Evolutionary conservation across 2,888 invertebrate species (phyloP).

Genomic region (Helicoverpa assulta): DNA sequence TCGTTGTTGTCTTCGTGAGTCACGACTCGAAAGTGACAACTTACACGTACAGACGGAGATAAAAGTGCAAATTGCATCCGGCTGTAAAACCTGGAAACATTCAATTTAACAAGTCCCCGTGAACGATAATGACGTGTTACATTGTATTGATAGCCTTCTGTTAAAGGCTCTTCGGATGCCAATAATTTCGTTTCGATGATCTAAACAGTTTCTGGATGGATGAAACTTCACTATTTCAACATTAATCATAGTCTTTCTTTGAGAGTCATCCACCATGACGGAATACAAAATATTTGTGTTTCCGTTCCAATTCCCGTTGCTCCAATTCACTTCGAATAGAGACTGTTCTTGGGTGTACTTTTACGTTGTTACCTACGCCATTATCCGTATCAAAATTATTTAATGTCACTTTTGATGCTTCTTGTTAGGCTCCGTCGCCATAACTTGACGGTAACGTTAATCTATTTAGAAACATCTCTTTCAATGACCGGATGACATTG

Average conservation of each 20-base stretch:
- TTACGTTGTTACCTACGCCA: constrained; percentile 61
- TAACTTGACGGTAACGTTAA: constrained; percentile 18
- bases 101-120: constrained; percentile 43
- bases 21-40: constrained; percentile 85
- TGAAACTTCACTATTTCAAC: not conserved
- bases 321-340: constrained; percentile 12
- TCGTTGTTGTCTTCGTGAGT: constrained; percentile 78
- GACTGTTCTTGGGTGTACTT: constrained; percentile 64
- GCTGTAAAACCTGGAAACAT: constrained; percentile 56
- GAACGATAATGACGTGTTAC: constrained; percentile 30
- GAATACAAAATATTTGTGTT: constrained; percentile 3
- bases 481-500: constrained; percentile 44
- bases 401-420: constrained; percentile 73
- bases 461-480: constrained; percentile 40
- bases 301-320: constrained; percentile 7
- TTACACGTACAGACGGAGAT: constrained; percentile 71
- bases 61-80: constrained; percentile 69
- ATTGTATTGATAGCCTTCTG: constrained; percentile 37
- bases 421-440: constrained; percentile 65
- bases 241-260: not conserved
- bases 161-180: constrained; percentile 10
- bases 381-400: constrained; percentile 67
- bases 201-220: not conserved
- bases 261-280: not conserved
- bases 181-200: not conserved